phyloP scores from a whole-genome alignment of 1,140 invertebrate species.

The Caerostris extrusa region DNA sequence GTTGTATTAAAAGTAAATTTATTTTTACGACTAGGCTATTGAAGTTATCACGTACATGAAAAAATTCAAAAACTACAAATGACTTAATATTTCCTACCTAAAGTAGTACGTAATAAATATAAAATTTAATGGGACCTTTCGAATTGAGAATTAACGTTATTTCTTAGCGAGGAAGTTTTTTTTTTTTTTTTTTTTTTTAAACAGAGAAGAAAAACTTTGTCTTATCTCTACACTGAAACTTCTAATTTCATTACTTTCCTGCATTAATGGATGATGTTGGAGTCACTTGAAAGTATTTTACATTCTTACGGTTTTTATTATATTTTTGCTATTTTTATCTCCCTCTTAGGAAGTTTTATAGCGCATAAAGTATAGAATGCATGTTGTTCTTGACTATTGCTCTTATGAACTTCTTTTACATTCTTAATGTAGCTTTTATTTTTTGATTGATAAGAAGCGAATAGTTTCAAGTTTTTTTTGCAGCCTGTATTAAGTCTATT shows the following conservation, averaged over 20 bases:
- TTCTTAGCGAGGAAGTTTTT: neutral
- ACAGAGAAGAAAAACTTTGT: neutral
- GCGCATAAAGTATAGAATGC: neutral
- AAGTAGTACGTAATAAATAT: slow-evolving; percentile 15
- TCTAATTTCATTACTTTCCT: slow-evolving; percentile 36
- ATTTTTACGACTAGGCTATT: slow-evolving; percentile 7
- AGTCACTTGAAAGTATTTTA: slow-evolving; percentile 14
- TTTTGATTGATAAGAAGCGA: slow-evolving; percentile 6
- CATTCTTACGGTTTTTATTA: slow-evolving; percentile 24
- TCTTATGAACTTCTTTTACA: slow-evolving; percentile 10
- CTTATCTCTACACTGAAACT: slow-evolving; percentile 27
- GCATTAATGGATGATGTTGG: slow-evolving; percentile 31
- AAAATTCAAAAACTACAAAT: slow-evolving; percentile 17
- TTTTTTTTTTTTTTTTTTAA: neutral
- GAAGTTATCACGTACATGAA: neutral
- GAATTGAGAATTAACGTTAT: slow-evolving; percentile 24
- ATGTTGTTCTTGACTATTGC: neutral
- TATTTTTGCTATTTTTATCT: slow-evolving; percentile 18
- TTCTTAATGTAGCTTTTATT: slow-evolving; percentile 5
- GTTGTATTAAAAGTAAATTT: slow-evolving; percentile 10
- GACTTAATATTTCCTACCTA: slow-evolving; percentile 21
- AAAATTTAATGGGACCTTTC: slow-evolving; percentile 24
- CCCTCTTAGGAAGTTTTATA: neutral
- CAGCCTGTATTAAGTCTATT: neutral
- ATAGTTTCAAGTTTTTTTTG: neutral